phyloP scores from a whole-genome alignment of 2,888 invertebrate species.

The Microdon myrmicae region DNA sequence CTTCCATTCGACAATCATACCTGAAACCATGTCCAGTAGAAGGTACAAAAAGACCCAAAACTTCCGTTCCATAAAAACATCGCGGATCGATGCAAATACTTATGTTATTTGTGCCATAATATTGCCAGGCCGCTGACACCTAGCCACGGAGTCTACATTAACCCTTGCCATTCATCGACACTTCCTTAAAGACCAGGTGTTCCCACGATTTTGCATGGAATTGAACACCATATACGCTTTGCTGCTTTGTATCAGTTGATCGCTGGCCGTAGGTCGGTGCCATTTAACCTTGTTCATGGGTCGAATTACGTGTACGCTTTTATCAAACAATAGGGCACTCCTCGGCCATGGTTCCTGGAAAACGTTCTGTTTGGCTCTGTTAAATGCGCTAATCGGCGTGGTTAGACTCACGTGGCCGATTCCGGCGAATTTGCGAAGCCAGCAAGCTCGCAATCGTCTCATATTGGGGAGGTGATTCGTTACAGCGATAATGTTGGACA shows the following conservation, averaged over 20 bases:
- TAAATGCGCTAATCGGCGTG: constrained; percentile 16
- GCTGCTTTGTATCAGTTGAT: constrained; percentile 22
- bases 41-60: too few relatives aligned
- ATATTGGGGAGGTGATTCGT: too few relatives aligned
- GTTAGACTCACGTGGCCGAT: constrained; percentile 26
- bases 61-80: too few relatives aligned
- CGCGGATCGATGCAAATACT: too few relatives aligned
- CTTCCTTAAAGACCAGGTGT: too few relatives aligned
- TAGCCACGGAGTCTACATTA: too few relatives aligned
- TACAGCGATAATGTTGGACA: constrained; percentile 26
- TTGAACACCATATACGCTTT: constrained; percentile 27
- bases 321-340: constrained; percentile 33
- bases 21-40: too few relatives aligned
- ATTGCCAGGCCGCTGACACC: too few relatives aligned
- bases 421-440: constrained; percentile 39
- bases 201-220: constrained; percentile 38
- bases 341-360: constrained; percentile 36
- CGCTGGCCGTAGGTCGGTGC: constrained; percentile 30
- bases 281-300: constrained; percentile 41
- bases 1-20: too few relatives aligned
- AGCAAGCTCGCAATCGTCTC: constrained; percentile 28
- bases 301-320: constrained; percentile 46
- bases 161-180: too few relatives aligned
- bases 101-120: too few relatives aligned
- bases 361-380: constrained; percentile 1